phyloP scores from a whole-genome alignment of 2,888 invertebrate genomes.

The Icerya purchasi region DNA sequence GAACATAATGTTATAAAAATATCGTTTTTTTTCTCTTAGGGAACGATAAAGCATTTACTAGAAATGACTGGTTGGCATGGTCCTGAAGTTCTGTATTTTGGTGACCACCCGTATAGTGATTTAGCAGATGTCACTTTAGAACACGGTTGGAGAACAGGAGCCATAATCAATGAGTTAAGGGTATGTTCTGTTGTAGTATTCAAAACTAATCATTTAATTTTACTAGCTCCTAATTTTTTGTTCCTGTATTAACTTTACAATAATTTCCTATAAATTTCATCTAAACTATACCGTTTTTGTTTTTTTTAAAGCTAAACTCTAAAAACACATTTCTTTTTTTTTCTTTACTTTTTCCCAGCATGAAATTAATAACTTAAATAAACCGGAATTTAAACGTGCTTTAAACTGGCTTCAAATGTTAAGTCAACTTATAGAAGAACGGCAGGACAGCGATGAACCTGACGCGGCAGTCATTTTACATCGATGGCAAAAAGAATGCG shows the following conservation, averaged over 20 bases:
- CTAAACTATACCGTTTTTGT: no score
- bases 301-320: no score
- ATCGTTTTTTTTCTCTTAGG: constrained; percentile 40
- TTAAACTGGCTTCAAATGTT: constrained; percentile 84
- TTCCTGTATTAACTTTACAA: no score
- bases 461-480: constrained; percentile 41
- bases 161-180: constrained; percentile 82
- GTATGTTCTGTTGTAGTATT: no score
- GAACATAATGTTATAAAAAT: no score
- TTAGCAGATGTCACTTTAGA: constrained; percentile 86
- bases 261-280: no score
- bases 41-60: constrained; percentile 77
- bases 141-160: constrained; percentile 94
- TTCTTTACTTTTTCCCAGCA: constrained; percentile 33
- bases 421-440: constrained; percentile 70
- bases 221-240: no score
- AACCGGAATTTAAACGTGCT: constrained; percentile 57
- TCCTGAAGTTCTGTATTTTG: constrained; percentile 84
- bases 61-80: constrained; percentile 83
- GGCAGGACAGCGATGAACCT: constrained; percentile 48
- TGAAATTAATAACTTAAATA: constrained; percentile 75
- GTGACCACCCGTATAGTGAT: constrained; percentile 94
- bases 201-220: no score
- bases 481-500: constrained; percentile 63
- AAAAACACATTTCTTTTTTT: neutral